A percentile compares a stretch with the other conserved stretches of the same genome.
Conservation (phyloP, 2,113 vertebrate genomes). For the Pollachius pollachius region DNA sequence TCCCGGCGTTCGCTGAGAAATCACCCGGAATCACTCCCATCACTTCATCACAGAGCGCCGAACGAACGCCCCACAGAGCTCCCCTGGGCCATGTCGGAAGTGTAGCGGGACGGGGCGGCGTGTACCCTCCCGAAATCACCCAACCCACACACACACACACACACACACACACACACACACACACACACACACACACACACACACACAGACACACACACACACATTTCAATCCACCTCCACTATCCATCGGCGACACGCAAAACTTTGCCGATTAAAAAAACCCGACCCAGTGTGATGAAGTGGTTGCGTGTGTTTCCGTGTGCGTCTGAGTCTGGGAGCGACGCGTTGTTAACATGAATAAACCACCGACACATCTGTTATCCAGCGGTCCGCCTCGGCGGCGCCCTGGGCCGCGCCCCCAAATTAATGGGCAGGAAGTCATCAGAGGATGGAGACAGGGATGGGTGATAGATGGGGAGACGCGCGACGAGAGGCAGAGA, state of each 20-base stretch:
- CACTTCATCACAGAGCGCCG: too few species aligned
- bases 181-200: too few species aligned
- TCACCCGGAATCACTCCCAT: too few species aligned
- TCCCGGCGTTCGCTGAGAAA: too few species aligned
- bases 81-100: too few species aligned
- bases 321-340: conserved; percentile 28
- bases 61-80: too few species aligned
- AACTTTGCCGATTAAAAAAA: conserved; percentile 12
- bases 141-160: too few species aligned
- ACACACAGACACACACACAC: background rate
- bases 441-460: conserved; percentile 63
- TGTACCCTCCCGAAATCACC: too few species aligned
- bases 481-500: background rate
- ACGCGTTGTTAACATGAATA: conserved; percentile 60
- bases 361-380: conserved; percentile 67
- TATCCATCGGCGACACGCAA: background rate
- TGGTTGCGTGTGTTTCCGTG: conserved; percentile 34
- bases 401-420: conserved; percentile 41
- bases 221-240: conserved; percentile 11
- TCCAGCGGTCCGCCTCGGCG: conserved; percentile 58
- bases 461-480: conserved; percentile 19
- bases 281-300: conserved; percentile 35
- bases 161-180: conserved; percentile 4
- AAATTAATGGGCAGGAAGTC: conserved; percentile 70
- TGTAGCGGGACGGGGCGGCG: too few species aligned